Evolutionary conservation across 2,888 invertebrate genomes (phyloP).

Genomic region (Chouioia cunea): DNA sequence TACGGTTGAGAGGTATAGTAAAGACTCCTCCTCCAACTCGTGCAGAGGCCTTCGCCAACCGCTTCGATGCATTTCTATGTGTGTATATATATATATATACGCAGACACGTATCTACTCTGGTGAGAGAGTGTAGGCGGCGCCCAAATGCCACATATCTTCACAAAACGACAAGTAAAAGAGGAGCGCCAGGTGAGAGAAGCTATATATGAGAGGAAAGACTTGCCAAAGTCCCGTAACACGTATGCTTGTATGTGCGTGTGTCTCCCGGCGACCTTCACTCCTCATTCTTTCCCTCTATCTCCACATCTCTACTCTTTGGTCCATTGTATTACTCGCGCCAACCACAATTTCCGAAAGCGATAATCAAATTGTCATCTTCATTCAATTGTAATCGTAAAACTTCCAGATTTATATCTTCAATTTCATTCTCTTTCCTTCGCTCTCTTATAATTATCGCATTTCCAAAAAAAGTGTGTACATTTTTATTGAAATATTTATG

Average conservation of each 20-base stretch:
- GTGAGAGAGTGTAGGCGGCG: constrained; percentile 39
- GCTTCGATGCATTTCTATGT: constrained; percentile 24
- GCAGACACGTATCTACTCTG: too few species aligned
- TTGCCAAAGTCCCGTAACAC: constrained; percentile 19
- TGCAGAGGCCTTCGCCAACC: constrained; percentile 17
- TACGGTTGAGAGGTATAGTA: constrained; percentile 29
- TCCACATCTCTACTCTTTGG: constrained; percentile 31
- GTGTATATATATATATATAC: too few species aligned
- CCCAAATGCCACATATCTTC: constrained; percentile 40
- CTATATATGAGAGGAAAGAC: neutral
- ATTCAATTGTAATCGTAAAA: constrained; percentile 32
- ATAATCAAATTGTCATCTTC: constrained; percentile 45
- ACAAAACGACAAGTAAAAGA: neutral
- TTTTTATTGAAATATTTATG: too few species aligned
- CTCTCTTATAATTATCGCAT: too few species aligned
- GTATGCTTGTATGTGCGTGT: too few species aligned
- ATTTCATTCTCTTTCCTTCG: neutral
- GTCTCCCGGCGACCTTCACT: constrained; percentile 46
- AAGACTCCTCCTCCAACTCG: constrained; percentile 31
- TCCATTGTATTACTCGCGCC: constrained; percentile 6
- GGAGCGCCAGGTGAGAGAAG: constrained; percentile 37
- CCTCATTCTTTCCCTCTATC: constrained; percentile 30
- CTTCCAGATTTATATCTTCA: constrained; percentile 5
- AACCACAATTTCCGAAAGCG: constrained; percentile 34
- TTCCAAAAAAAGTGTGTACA: too few species aligned